A percentile compares a stretch with the other conserved stretches of the same genome.
phyloP scores from a whole-genome alignment of 2,113 vertebrate species.

The Antechinus flavipes region DNA sequence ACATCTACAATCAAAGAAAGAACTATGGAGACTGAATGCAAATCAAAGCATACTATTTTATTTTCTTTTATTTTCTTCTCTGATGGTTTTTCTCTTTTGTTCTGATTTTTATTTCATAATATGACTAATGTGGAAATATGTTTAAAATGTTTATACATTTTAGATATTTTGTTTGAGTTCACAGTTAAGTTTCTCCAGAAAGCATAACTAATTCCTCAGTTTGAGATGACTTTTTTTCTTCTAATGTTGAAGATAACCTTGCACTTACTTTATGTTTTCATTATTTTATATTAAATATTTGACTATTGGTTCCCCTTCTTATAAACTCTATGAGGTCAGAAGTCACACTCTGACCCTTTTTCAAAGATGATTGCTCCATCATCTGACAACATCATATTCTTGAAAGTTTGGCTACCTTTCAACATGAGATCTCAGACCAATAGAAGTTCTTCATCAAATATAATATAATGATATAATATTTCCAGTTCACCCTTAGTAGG shows the following conservation, averaged over 20 bases:
- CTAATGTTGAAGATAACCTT: background rate
- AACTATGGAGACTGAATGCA: too few species aligned
- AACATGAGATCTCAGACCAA: background rate
- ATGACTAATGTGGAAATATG: too few species aligned
- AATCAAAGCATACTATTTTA: too few species aligned
- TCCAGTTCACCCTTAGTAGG: background rate
- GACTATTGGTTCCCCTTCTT: background rate
- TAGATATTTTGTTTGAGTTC: background rate
- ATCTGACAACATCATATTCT: conserved; percentile 38
- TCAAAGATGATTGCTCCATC: conserved; percentile 60
- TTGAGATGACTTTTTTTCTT: background rate
- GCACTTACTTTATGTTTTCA: background rate
- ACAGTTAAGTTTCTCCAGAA: background rate
- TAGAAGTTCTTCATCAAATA: conserved; percentile 6
- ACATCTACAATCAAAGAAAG: too few species aligned
- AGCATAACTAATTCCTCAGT: background rate
- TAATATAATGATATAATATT: background rate
- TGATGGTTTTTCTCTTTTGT: too few species aligned
- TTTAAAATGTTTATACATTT: background rate
- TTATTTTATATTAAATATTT: background rate
- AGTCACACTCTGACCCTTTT: background rate
- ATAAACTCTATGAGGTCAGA: background rate
- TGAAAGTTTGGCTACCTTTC: conserved; percentile 1
- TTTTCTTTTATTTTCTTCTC: too few species aligned
- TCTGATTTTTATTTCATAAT: too few species aligned